Conservation (phyloP, 2,797 vertebrate genomes). For the Spinibarbus caldwelli region DNA sequence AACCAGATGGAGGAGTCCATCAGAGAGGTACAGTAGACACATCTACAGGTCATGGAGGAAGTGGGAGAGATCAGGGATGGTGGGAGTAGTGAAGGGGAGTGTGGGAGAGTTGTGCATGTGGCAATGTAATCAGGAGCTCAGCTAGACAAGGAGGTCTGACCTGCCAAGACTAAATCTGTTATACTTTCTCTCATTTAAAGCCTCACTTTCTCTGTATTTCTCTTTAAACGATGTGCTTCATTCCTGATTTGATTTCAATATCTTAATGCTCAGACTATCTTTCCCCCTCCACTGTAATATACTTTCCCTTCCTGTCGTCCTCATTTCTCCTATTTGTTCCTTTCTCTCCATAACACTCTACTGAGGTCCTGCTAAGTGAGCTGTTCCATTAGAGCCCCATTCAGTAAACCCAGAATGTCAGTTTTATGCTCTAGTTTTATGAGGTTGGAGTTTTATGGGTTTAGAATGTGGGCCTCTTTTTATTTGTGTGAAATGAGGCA, state of each 20-base stretch:
- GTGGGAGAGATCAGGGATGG: neutral
- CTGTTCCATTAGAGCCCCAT: constrained; percentile 19
- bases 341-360: neutral
- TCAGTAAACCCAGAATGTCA: neutral
- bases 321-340: neutral
- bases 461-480: constrained; percentile 36
- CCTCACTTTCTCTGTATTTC: neutral
- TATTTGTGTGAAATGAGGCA: constrained; percentile 28
- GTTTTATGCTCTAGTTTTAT: constrained; percentile 20
- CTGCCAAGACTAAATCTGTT: neutral
- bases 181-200: constrained; percentile 8
- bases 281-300: neutral
- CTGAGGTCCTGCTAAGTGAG: neutral
- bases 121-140: constrained; percentile 18
- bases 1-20: constrained; percentile 96
- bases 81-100: neutral
- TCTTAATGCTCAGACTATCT: no score
- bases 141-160: neutral
- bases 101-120: constrained; percentile 26
- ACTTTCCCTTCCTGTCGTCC: neutral
- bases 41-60: neutral
- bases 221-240: neutral
- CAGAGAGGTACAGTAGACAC: constrained; percentile 81
- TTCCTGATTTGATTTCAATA: neutral
- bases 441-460: constrained; percentile 1